Percentiles rank a stretch among this genome's conserved stretches.
These are phyloP conservation scores for Rhombomys opimus DNA, from an alignment of 2,113 vertebrate species.

Conservation along the genomic window DNA sequence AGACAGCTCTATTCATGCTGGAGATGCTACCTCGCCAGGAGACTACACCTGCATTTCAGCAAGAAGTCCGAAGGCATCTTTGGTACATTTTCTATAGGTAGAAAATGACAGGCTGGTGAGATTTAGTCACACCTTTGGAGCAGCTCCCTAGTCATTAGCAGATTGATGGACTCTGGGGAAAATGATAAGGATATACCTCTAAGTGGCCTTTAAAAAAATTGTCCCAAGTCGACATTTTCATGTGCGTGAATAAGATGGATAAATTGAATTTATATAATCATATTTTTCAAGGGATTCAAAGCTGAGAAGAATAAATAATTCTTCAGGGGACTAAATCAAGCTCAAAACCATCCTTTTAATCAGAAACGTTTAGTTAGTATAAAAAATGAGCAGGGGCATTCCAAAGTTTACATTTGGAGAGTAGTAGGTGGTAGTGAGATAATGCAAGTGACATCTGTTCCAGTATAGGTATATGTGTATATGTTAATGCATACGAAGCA, in stretches of 20 bases:
- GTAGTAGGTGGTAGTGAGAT: not conserved
- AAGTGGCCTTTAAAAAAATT: constrained; percentile 1
- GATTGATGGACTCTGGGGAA: not conserved
- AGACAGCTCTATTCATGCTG: not conserved
- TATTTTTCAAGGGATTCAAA: constrained; percentile 28
- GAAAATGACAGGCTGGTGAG: not conserved
- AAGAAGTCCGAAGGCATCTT: not conserved
- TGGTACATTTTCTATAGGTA: not conserved
- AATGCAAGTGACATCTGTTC: not conserved
- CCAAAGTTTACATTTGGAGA: not conserved
- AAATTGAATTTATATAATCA: not conserved
- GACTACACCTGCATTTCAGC: not conserved
- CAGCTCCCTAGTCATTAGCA: not conserved
- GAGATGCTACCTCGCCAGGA: not conserved
- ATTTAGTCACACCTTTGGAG: not conserved
- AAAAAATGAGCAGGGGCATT: not conserved
- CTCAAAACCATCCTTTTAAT: constrained; percentile 24
- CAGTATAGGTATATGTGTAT: not conserved
- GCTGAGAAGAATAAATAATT: not conserved
- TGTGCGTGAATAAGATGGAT: constrained; percentile 7
- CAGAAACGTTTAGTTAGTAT: constrained; percentile 4
- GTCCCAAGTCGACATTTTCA: constrained; percentile 42
- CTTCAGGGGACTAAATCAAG: not conserved
- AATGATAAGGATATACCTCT: not conserved
- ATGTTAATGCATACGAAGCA: not conserved